These are phyloP conservation scores for Drosophila melanica DNA, from an alignment of 1,140 invertebrate species.

Conservation along the genomic window DNA sequence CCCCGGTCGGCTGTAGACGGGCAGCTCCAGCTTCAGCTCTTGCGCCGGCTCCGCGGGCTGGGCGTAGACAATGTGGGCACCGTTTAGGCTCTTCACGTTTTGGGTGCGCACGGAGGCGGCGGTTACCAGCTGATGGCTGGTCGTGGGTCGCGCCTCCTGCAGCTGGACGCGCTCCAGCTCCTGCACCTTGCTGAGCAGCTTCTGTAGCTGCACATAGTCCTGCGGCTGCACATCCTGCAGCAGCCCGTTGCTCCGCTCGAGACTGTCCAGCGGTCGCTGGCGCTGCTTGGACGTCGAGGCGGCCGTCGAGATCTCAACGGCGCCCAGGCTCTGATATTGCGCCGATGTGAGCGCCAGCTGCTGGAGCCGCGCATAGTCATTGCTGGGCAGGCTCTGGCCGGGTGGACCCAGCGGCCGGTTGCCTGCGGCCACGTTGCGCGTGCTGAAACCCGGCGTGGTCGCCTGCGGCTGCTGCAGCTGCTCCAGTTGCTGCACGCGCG, in stretches of 20 bases:
- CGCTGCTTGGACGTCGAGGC: slow-evolving; percentile 63
- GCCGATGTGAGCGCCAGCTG: slow-evolving; percentile 35
- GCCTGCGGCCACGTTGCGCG: slow-evolving; percentile 61
- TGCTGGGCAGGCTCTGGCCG: slow-evolving; percentile 51
- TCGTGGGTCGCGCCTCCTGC: slow-evolving; percentile 33
- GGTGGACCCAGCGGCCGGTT: neutral
- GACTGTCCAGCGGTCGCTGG: slow-evolving; percentile 40
- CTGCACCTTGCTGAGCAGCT: slow-evolving; percentile 78
- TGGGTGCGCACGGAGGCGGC: slow-evolving; percentile 71
- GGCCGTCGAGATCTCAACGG: slow-evolving; percentile 73
- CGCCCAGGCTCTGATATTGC: neutral
- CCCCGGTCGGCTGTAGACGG: slow-evolving; percentile 50
- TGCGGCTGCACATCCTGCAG: slow-evolving; percentile 72
- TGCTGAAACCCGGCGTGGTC: slow-evolving; percentile 64
- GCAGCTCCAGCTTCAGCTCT: slow-evolving; percentile 60
- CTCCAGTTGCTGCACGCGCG: slow-evolving; percentile 76
- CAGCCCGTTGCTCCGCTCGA: slow-evolving; percentile 71
- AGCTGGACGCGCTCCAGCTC: slow-evolving; percentile 81
- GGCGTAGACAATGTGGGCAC: slow-evolving; percentile 71
- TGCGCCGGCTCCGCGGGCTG: slow-evolving; percentile 41
- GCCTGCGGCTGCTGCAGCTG: slow-evolving; percentile 67
- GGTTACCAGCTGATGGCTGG: slow-evolving; percentile 52
- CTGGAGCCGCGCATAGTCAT: slow-evolving; percentile 74
- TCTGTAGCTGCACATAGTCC: slow-evolving; percentile 79
- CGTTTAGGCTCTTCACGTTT: slow-evolving; percentile 66